Evolutionary conservation across 2,888 invertebrate species (phyloP), one percentile per base, ranked within the genome.

Genomic region (Cosmia trapezina): DNA sequence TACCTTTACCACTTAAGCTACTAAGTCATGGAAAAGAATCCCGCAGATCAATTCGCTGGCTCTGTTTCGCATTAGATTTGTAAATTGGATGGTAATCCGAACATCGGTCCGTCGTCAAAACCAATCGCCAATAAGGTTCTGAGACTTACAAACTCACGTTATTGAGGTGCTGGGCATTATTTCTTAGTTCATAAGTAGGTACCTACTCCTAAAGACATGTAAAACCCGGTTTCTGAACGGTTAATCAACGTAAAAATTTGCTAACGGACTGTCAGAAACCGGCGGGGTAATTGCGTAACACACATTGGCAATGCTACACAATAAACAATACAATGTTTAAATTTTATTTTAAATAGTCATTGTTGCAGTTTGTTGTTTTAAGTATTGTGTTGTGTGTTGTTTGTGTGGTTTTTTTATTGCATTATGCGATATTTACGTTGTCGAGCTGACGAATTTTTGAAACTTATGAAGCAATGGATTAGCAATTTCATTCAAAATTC

Each of bases 71-170:
- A 76, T 76, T 57, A n/a, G 45, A 68, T 67, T 59, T 66, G 28
- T 51, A 76, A 59, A 74, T 59, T 68, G 59, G 28, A 74, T 59
- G 45, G 28, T 59, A 59, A 77, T 77, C 59, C n/a, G n/a, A 45
- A 19, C n/a, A 14, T 56, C 33, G 9, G n/a, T 37, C 8, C 7
- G n/a, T 37, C 12, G 37, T 49, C 17, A 51, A 22, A 45, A 28
- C 59, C n/a, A 17, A 51, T n/a, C 9, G 17, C 33, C 33, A 49
- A 33, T 76, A 14, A 19, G 2, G 2, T 47, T 49, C 33, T 6
- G 28, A n/a, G 12, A 47, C 53, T 4, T 64, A 4, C 17, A 12
- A 73, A n/a, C 17, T 28, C 17, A 11, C 19, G 19, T 60, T 37
- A 68, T 17, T 22, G 12, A 41, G 12, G 22, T 47, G 28, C 8